These are phyloP conservation scores for Colinus virginianus DNA, from an alignment of 2,113 vertebrate species.

Conservation along the genomic window DNA sequence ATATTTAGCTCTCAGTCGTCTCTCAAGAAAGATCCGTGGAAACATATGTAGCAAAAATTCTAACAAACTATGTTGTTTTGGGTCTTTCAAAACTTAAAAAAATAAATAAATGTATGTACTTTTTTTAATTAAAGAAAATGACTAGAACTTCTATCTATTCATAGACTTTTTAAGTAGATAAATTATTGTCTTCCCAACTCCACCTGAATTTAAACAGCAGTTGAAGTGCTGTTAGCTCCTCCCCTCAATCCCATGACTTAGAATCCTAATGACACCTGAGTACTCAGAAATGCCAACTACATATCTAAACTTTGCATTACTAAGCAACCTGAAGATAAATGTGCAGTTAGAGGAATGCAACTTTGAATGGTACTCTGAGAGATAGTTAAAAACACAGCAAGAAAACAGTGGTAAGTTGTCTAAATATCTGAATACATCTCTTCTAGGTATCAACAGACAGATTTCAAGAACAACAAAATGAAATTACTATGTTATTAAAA, in stretches of 20 bases:
- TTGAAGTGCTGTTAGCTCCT: not conserved
- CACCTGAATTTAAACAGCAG: not conserved
- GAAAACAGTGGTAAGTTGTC: not conserved
- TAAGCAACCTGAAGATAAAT: not conserved
- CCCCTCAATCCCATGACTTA: not conserved
- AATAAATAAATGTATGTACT: not conserved
- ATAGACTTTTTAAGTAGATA: not conserved
- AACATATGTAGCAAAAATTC: slow-evolving; percentile 19
- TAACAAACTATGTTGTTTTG: not conserved
- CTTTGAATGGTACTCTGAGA: not conserved
- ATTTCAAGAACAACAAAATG: not conserved
- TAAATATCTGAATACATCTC: not conserved
- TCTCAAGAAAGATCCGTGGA: not conserved
- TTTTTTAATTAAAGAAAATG: not conserved
- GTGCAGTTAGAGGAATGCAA: not conserved
- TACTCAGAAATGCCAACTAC: not conserved
- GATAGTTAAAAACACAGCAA: not conserved
- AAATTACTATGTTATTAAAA: not conserved
- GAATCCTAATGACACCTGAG: not conserved
- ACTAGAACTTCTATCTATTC: not conserved
- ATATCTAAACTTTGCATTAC: not conserved
- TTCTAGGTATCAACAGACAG: not conserved
- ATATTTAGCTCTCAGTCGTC: slow-evolving; percentile 22
- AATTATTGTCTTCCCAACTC: not conserved
- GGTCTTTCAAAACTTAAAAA: not conserved